Conservation (phyloP, 2,797 vertebrate genomes). For the Sebastolobus alascanus region DNA sequence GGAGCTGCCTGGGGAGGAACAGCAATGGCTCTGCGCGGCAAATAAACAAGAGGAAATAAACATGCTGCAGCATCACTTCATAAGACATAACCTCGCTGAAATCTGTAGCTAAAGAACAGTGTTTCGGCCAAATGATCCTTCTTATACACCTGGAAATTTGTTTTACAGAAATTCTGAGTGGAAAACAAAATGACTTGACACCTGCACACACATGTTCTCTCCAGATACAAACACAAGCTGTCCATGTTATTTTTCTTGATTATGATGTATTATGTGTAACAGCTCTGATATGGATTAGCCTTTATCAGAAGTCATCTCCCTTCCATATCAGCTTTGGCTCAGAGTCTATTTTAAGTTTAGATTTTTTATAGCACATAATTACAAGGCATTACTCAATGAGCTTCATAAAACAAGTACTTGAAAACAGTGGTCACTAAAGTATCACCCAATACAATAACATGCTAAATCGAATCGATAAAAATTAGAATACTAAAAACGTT, state of each 20-base stretch:
- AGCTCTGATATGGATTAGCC: background rate
- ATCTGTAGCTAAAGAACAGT: background rate
- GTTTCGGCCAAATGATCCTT: background rate
- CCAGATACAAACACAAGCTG: background rate
- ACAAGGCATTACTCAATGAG: background rate
- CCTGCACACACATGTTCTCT: background rate
- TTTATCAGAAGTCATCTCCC: background rate
- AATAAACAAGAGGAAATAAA: constrained; percentile 15
- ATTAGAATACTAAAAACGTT: background rate
- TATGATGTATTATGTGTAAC: background rate
- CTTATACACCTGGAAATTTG: background rate
- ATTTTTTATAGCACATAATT: background rate
- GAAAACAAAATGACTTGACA: constrained; percentile 5
- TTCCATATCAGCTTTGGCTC: background rate
- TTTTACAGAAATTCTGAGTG: background rate
- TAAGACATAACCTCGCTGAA: background rate
- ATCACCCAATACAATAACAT: background rate
- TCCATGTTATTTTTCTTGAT: background rate
- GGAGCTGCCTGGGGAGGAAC: constrained; percentile 75
- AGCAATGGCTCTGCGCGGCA: constrained; percentile 71
- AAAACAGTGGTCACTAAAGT: background rate
- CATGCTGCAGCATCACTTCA: background rate
- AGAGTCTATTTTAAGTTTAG: background rate
- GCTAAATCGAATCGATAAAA: background rate
- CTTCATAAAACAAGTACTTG: background rate